Evolutionary conservation across 2,888 invertebrate species (phyloP).

Genomic region (Polydrusus tereticollis): DNA sequence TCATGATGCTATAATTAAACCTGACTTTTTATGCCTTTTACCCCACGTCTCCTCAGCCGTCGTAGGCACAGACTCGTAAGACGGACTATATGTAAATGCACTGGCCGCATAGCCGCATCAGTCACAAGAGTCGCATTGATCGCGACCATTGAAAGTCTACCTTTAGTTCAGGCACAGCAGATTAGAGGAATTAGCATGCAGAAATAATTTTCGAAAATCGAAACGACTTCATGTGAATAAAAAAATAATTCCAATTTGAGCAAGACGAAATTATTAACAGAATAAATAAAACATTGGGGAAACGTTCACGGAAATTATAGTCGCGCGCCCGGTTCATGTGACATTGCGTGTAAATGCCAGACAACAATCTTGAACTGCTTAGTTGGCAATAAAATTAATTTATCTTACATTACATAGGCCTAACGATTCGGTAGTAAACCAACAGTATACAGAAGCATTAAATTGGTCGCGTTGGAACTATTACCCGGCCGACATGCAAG

Average conservation of each 20-base stretch:
- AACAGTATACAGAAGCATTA: constrained; percentile 56
- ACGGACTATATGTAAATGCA: too few relatives aligned
- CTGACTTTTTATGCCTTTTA: too few relatives aligned
- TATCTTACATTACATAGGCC: constrained; percentile 64
- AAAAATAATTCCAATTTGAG: constrained; percentile 8
- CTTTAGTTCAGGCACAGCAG: too few relatives aligned
- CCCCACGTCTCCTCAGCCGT: too few relatives aligned
- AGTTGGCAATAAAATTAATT: constrained; percentile 69
- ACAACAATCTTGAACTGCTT: constrained; percentile 68
- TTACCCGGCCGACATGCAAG: constrained; percentile 61
- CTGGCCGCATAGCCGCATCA: too few relatives aligned
- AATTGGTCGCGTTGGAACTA: constrained; percentile 59
- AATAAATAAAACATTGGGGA: constrained; percentile 25
- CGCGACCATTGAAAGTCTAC: too few relatives aligned
- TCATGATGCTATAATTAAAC: too few relatives aligned
- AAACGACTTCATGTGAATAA: too few relatives aligned
- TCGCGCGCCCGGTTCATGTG: constrained; percentile 61
- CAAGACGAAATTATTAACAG: constrained; percentile 11
- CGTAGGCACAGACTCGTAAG: too few relatives aligned
- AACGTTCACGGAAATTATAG: constrained; percentile 50
- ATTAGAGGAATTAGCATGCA: too few relatives aligned
- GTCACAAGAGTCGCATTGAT: too few relatives aligned
- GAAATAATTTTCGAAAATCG: too few relatives aligned
- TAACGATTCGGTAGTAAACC: constrained; percentile 63
- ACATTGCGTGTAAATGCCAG: constrained; percentile 65